Evolutionary conservation across 2,113 vertebrate species (phyloP).

Genomic region (Percopsis transmontana): DNA sequence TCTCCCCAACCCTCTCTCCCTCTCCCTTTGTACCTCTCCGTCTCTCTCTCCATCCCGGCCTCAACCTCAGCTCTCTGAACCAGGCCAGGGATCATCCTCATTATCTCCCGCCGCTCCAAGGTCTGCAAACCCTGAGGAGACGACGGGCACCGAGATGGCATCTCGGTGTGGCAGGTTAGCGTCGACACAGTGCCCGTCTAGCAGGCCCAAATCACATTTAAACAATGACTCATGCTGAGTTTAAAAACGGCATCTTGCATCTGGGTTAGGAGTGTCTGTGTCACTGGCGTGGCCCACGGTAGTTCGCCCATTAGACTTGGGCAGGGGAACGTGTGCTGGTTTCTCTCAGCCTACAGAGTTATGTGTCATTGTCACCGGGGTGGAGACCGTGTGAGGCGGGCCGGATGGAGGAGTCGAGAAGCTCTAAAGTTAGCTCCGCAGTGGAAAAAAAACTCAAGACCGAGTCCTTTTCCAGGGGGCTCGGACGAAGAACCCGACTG

Average conservation of each 20-base stretch:
- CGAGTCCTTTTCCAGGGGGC: conserved; percentile 61
- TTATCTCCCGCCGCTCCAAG: conserved; percentile 40
- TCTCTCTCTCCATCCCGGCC: conserved; percentile 16
- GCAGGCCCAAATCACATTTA: conserved; percentile 49
- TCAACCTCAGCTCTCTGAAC: no score
- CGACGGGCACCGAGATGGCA: conserved; percentile 30
- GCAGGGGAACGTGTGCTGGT: conserved; percentile 36
- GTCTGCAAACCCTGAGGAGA: conserved; percentile 57
- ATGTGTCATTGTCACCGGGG: conserved; percentile 42
- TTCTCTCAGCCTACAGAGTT: conserved; percentile 42
- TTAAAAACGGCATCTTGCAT: conserved; percentile 46
- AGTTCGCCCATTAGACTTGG: conserved; percentile 38
- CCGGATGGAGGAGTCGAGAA: conserved; percentile 40
- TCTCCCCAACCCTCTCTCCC: conserved; percentile 33
- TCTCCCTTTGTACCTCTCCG: conserved; percentile 29
- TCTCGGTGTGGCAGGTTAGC: conserved; percentile 38
- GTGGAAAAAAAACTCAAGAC: conserved; percentile 68
- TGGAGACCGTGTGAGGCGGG: conserved; percentile 37
- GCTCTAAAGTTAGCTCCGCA: conserved; percentile 66
- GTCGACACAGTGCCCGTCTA: conserved; percentile 29
- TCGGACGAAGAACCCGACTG: conserved; percentile 62
- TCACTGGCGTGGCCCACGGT: conserved; percentile 21
- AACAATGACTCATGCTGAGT: conserved; percentile 52
- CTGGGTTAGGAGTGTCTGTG: conserved; percentile 51
- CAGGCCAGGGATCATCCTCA: conserved; percentile 27